Conservation (phyloP, 2,888 invertebrate species). For the Protonemura montana region DNA sequence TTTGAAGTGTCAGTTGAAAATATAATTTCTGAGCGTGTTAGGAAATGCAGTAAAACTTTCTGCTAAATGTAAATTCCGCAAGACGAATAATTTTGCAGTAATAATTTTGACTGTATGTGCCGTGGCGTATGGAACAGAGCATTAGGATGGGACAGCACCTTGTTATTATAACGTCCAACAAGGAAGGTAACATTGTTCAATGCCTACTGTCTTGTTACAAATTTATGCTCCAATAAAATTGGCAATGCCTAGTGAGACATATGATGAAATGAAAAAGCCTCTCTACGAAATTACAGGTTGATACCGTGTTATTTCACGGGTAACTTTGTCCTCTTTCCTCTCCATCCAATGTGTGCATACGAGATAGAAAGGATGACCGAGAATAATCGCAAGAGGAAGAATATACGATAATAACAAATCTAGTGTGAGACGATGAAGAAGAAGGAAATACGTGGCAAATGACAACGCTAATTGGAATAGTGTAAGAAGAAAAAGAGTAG, state of each 20-base stretch:
- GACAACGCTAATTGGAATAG: constrained; percentile 24
- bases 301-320: not conserved
- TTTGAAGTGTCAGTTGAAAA: not conserved
- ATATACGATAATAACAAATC: constrained; percentile 17
- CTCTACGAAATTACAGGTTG: constrained; percentile 41
- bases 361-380: not conserved
- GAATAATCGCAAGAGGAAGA: not conserved
- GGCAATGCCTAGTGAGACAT: constrained; percentile 37
- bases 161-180: not conserved
- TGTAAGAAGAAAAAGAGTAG: not conserved
- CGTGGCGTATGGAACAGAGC: not conserved
- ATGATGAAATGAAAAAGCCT: constrained; percentile 38
- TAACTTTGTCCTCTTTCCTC: not conserved
- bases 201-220: constrained; percentile 21
- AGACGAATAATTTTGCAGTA: not conserved
- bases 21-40: not conserved
- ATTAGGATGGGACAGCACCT: not conserved
- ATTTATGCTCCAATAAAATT: constrained; percentile 12
- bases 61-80: not conserved
- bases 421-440: constrained; percentile 14
- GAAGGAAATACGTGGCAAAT: not conserved
- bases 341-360: not conserved
- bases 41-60: not conserved
- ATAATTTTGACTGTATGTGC: not conserved
- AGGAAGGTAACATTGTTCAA: not conserved